Base-by-base conservation (phyloP, 2,888 invertebrate genomes). In the Ephialtes manifestator region DNA sequence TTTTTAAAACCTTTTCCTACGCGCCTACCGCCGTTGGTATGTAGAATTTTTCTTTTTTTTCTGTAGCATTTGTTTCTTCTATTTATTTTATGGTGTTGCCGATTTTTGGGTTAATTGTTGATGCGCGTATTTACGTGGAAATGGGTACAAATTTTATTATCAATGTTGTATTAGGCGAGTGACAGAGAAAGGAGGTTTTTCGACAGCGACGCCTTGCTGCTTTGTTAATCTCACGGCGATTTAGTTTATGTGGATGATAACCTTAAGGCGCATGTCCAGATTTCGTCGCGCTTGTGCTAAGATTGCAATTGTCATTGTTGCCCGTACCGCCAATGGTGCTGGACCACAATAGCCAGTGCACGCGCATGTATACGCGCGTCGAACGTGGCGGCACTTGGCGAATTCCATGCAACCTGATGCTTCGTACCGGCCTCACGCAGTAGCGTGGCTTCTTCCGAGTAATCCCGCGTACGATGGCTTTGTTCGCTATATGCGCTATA, bases 341-440 rank as follows among this genome's bases (percentile, higher is more conserved):
- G 84, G 74, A 81, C 74, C 84, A 78, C 63, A 48, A 77, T 81
- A 11, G 24, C 72, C 78, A 15, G 78, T 84, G 81, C 43, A 70
- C 70, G 84, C 84, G 84, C 84, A 81, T 67, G 63, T 72, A 72
- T 74, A 81, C 77, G 81, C 84, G 84, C 84, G 81, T 81, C 81
- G 81, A 81, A 81, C 81, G 84, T 81, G 84, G 84, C 84, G 84
- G 78, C 81, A 78, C 78, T 78, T 65, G 77, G 84, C 81, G 84
- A 81, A 84, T 84, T 84, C 84, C 84, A 74, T 81, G 81, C 84
- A 84, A 84, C 84, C 84, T 84, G 84, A 84, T 81, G 84, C 84
- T 84, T 78, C 80, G 63, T 72, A 63, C 53, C 78, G 81, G 39
- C 15, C 58, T 84, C 78, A 71, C 60, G 72, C 81, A 58, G 46